Percentiles rank a stretch among this genome's conserved stretches.
phyloP scores from a whole-genome alignment of 1,140 invertebrate species.

The Leptinotarsa lineolata region DNA sequence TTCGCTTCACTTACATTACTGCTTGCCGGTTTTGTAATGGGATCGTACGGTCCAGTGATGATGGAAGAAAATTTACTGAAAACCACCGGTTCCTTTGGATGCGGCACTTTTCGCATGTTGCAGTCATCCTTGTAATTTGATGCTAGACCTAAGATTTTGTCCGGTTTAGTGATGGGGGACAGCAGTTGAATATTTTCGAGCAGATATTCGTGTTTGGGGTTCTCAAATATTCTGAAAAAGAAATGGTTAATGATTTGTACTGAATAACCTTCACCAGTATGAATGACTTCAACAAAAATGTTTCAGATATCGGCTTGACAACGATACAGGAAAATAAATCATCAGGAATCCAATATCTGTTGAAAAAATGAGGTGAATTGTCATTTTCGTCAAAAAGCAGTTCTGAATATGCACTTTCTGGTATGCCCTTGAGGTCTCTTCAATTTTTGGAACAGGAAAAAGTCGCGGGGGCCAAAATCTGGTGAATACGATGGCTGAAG shows the following conservation, averaged over 20 bases:
- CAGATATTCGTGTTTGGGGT: conserved; percentile 33
- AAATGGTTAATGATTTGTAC: background rate
- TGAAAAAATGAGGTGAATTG: no score
- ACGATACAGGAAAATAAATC: conserved; percentile 1
- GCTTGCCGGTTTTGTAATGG: conserved; percentile 34
- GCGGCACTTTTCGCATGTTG: conserved; percentile 32
- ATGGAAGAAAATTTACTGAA: conserved; percentile 45
- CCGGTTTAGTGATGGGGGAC: conserved; percentile 40
- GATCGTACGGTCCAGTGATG: conserved; percentile 42
- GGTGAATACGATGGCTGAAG: no score
- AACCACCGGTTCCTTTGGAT: conserved; percentile 38
- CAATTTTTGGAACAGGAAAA: no score
- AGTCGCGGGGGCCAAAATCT: no score
- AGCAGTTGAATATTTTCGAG: conserved; percentile 36
- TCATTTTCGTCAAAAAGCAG: no score
- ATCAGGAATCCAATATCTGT: background rate
- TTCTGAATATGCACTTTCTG: no score
- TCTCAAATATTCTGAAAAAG: conserved; percentile 35
- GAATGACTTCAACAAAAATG: no score
- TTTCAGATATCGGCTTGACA: conserved; percentile 10
- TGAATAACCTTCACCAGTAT: no score
- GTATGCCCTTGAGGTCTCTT: no score
- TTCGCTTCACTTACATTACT: conserved; percentile 34
- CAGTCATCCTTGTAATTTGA: conserved; percentile 43
- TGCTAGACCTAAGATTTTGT: conserved; percentile 43